Evolutionary conservation across 2,113 vertebrate species (phyloP).

Genomic region (Passer montanus): DNA sequence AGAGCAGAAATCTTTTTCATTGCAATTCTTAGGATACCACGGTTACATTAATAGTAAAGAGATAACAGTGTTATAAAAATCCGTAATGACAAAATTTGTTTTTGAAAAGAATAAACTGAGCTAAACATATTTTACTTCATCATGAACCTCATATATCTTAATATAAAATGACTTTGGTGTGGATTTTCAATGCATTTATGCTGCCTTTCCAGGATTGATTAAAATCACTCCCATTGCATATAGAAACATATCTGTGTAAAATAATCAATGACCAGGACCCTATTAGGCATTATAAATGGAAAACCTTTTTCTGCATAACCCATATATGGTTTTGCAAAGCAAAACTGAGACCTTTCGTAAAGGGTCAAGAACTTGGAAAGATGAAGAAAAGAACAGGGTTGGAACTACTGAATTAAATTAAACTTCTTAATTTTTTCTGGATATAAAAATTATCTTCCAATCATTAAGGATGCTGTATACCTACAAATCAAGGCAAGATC

Average conservation of each 20-base stretch:
- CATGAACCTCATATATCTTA: not conserved
- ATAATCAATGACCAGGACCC: not conserved
- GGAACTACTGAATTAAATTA: not conserved
- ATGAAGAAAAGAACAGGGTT: not conserved
- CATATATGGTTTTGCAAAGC: not conserved
- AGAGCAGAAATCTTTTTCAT: not conserved
- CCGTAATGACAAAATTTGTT: not conserved
- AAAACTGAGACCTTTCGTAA: not conserved
- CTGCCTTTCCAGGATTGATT: not conserved
- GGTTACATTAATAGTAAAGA: not conserved
- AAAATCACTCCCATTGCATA: not conserved
- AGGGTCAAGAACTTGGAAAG: not conserved
- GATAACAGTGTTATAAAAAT: not conserved
- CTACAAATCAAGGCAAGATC: not conserved
- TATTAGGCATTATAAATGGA: not conserved
- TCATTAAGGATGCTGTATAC: not conserved
- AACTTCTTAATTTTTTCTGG: not conserved
- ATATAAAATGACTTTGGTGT: not conserved
- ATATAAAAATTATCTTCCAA: not conserved
- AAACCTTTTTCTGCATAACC: not conserved
- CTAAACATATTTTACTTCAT: not conserved
- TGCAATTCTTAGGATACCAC: not conserved
- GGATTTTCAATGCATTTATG: not conserved
- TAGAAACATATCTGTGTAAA: not conserved
- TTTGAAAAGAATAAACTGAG: not conserved